These are phyloP conservation scores for Epizoanthus illoricatus DNA, from an alignment of 92 coral and sea anemone genomes.

Conservation along the genomic window DNA sequence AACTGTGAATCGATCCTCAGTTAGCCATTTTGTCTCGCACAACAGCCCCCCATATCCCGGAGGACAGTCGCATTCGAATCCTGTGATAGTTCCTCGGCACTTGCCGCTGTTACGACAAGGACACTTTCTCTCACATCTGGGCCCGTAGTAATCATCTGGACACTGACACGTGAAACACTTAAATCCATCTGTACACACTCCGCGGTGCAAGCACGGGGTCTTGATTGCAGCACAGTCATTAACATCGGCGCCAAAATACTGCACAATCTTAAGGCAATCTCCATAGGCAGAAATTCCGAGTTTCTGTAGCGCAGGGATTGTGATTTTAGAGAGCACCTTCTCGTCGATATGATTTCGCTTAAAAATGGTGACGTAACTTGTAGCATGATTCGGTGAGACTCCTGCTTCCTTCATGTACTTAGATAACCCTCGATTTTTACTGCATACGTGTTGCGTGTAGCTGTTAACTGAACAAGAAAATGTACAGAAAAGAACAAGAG, in stretches of 20 bases:
- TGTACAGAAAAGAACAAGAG: not conserved
- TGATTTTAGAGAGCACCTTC: conserved; percentile 35
- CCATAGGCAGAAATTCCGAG: conserved; percentile 57
- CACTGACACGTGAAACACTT: conserved; percentile 59
- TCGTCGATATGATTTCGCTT: conserved; percentile 58
- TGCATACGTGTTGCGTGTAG: conserved; percentile 1
- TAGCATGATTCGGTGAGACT: conserved; percentile 17
- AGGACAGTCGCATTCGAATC: conserved; percentile 54
- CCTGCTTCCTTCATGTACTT: conserved; percentile 58
- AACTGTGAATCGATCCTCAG: conserved; percentile 44
- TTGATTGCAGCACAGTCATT: conserved; percentile 50
- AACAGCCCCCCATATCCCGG: conserved; percentile 60
- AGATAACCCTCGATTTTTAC: conserved; percentile 11
- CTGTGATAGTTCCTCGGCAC: conserved; percentile 47
- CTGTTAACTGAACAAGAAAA: not conserved
- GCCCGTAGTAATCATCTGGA: conserved; percentile 52
- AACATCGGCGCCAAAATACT: conserved; percentile 52
- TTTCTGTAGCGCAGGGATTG: conserved; percentile 53
- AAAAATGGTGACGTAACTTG: conserved; percentile 36
- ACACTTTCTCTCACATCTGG: conserved; percentile 54
- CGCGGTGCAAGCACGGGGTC: conserved; percentile 51
- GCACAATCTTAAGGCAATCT: conserved; percentile 64
- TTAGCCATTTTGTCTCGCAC: conserved; percentile 55
- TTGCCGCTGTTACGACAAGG: conserved; percentile 63
- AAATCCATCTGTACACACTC: conserved; percentile 63